Conservation (phyloP, 2,113 vertebrate genomes). For the Mugil cephalus region DNA sequence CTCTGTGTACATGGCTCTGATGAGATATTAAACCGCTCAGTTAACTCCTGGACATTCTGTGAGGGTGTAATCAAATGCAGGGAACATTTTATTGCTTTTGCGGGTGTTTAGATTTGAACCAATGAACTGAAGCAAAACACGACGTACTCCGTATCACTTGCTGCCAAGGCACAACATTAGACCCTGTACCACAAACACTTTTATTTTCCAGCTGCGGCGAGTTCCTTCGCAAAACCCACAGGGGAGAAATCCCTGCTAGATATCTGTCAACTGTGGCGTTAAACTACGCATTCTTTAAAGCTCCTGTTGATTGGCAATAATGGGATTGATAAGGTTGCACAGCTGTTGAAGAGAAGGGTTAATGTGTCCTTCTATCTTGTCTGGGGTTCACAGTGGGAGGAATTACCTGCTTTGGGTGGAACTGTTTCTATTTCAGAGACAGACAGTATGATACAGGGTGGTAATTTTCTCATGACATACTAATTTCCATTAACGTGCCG, state of each 20-base stretch:
- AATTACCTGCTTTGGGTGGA: neutral
- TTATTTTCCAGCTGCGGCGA: constrained; percentile 52
- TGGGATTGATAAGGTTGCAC: neutral
- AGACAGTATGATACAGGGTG: constrained; percentile 1
- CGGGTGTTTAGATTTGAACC: constrained; percentile 16
- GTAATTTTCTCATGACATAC: constrained; percentile 43
- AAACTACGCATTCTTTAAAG: neutral
- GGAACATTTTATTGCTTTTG: constrained; percentile 14
- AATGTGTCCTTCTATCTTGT: neutral
- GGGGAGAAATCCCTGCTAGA: constrained; percentile 2
- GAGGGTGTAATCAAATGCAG: constrained; percentile 48
- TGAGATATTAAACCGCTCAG: constrained; percentile 29
- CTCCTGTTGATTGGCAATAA: neutral
- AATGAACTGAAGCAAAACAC: constrained; percentile 32
- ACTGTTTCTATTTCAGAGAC: constrained; percentile 8
- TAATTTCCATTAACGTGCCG: constrained; percentile 32
- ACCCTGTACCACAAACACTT: constrained; percentile 35
- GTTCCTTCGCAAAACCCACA: constrained; percentile 27
- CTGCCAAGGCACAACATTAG: constrained; percentile 45
- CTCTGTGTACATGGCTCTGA: neutral
- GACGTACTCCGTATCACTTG: neutral
- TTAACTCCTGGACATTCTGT: constrained; percentile 32
- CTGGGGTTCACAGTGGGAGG: neutral
- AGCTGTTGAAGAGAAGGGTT: neutral
- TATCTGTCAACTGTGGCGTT: constrained; percentile 20